Evolutionary conservation across 2,888 invertebrate genomes (phyloP), one percentile per base, ranked within the genome.

Genomic region (Sinhomidia bicolor): DNA sequence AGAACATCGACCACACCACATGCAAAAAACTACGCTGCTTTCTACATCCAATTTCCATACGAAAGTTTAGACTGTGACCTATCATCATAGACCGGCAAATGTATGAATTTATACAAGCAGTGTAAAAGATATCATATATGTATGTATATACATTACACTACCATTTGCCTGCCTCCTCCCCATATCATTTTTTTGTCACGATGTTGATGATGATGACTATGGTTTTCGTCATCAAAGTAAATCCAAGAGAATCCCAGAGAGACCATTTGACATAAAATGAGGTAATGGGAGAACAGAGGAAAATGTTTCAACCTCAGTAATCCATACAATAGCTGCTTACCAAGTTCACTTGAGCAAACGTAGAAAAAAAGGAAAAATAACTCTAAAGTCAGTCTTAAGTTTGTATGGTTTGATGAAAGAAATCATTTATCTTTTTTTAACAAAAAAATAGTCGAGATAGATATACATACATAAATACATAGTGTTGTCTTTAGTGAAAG

Each of bases 181-280:
- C 76, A 51, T 71, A 3, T 29, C 44, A 20, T 80, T 54, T 47
- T 65, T 41, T 51, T 51, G 17, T 60, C 6, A 41, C 10, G 41
- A 41, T 10, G 41, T n/a, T n/a, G 47, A 76, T 51, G 76, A 79
- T 76, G 76, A 47, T 51, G 51, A 29, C 12, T 51, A 51, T 76
- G 47, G 51, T 76, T 20, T 10, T 62, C 78, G 62, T 79, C 78
- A 79, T 86, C 86, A 86, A 86, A 80, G 86, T 51, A 80, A 85
- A 85, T 85, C 85, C 47, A 57, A 32, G 20, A 36, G 79, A 85
- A 71, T 86, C 80, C 86, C 86, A 80, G 54, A n/a, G 86, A 79
- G 86, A 76, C 86, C 86, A 80, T 86, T 86, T 86, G 51, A 86
- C 57, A 79, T 79, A 79, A 79, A 83, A 41, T 32, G 65, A 36